These are phyloP conservation scores for Hypotaenidia philippensis DNA, from an alignment of 2,797 vertebrate species.

Conservation along the genomic window DNA sequence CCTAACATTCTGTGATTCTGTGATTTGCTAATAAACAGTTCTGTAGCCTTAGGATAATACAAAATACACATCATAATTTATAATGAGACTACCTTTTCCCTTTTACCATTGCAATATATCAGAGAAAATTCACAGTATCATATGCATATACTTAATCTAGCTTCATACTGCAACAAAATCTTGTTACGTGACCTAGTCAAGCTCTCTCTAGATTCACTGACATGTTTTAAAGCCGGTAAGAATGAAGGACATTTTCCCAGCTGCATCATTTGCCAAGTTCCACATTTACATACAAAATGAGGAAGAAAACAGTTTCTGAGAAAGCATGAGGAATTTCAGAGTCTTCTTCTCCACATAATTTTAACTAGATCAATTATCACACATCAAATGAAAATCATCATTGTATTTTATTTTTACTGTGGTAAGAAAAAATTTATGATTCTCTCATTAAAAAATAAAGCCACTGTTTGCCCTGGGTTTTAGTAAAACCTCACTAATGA, in stretches of 20 bases:
- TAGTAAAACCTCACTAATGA: constrained; percentile 2
- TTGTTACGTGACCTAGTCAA: not conserved
- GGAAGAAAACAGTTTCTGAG: not conserved
- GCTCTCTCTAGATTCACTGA: not conserved
- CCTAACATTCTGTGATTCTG: too few species aligned
- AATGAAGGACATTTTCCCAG: not conserved
- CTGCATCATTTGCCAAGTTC: not conserved
- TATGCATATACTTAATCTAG: not conserved
- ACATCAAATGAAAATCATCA: not conserved
- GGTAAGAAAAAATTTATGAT: not conserved
- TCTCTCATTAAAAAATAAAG: constrained; percentile 16
- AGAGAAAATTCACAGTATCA: not conserved
- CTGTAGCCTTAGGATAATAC: not conserved
- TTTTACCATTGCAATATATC: not conserved
- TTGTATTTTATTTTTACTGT: not conserved
- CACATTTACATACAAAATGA: not conserved
- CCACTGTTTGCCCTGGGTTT: not conserved
- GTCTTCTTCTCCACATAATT: not conserved
- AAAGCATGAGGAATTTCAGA: not conserved
- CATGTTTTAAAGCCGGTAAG: not conserved
- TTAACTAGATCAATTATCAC: not conserved
- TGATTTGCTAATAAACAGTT: not conserved
- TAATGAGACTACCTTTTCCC: not conserved
- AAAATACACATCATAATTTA: not conserved
- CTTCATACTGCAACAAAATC: not conserved